phyloP scores from a whole-genome alignment of 2,797 vertebrate genomes.

The Argyrosomus regius region DNA sequence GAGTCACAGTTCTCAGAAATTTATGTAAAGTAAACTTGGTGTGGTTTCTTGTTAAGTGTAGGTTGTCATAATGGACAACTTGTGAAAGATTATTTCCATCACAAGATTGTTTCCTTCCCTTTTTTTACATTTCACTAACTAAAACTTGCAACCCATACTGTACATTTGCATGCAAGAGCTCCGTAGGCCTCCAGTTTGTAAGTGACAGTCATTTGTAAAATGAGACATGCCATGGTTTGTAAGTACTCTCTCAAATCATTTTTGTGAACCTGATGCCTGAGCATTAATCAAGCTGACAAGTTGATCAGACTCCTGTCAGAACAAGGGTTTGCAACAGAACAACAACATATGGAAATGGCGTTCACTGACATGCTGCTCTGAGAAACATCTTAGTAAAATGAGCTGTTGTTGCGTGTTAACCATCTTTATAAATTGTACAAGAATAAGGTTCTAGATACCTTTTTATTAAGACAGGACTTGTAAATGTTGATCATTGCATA shows the following conservation, averaged over 20 bases:
- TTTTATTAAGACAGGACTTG: neutral
- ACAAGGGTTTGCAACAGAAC: neutral
- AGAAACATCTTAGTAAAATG: neutral
- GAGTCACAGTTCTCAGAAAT: neutral
- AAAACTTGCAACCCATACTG: neutral
- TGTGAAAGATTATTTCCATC: neutral
- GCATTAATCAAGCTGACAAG: neutral
- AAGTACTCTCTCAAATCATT: neutral
- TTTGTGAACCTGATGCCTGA: neutral
- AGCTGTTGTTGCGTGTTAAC: neutral
- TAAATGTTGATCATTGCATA: neutral
- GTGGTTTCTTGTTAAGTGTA: neutral
- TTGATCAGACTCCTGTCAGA: neutral
- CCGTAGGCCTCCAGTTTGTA: neutral
- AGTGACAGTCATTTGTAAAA: neutral
- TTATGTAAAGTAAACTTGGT: neutral
- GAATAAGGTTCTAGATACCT: neutral
- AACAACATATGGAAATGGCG: accelerated
- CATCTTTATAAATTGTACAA: neutral
- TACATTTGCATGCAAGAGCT: neutral
- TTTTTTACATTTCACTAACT: neutral
- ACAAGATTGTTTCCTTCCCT: neutral
- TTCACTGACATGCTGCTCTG: neutral
- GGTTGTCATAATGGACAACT: neutral
- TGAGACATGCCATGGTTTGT: accelerated